A percentile compares a stretch with the other conserved stretches of the same genome.
phyloP scores from a whole-genome alignment of 2,113 vertebrate genomes.

The Toxotes chatareus region DNA sequence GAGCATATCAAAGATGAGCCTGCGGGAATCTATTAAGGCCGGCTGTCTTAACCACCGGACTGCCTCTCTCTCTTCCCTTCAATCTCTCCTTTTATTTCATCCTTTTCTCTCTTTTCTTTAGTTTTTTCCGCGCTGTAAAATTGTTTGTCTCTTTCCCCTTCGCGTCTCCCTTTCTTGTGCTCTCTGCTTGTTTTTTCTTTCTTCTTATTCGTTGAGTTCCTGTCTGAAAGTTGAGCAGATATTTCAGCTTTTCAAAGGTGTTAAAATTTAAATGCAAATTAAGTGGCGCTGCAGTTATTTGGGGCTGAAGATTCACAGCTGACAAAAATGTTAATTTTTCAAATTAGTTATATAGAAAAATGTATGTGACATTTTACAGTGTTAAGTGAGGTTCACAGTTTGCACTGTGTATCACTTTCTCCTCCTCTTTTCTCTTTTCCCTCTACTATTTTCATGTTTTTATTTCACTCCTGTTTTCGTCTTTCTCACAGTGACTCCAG shows the following conservation, averaged over 20 bases:
- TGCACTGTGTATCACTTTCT: not conserved
- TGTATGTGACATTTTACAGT: too few relatives aligned
- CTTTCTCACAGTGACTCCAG: too few relatives aligned
- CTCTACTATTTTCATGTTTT: too few relatives aligned
- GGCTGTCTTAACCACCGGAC: slow-evolving; percentile 11
- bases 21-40: slow-evolving; percentile 58
- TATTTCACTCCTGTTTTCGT: too few relatives aligned
- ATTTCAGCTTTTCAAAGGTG: not conserved
- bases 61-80: slow-evolving; percentile 30
- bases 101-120: slow-evolving; percentile 10
- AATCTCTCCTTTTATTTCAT: slow-evolving; percentile 30
- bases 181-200: not conserved
- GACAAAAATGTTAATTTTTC: not conserved
- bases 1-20: slow-evolving; percentile 74
- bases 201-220: not conserved
- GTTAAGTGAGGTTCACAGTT: too few relatives aligned
- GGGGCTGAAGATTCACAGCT: not conserved
- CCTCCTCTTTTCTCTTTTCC: too few relatives aligned
- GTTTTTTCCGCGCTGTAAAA: slow-evolving; percentile 20
- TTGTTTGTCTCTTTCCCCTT: not conserved
- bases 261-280: not conserved
- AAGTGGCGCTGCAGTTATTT: not conserved
- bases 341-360: not conserved
- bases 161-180: not conserved
- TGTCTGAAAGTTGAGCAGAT: not conserved